These are phyloP conservation scores for Lordiphosa mommai DNA, from an alignment of 1,140 invertebrate species.

Conservation along the genomic window DNA sequence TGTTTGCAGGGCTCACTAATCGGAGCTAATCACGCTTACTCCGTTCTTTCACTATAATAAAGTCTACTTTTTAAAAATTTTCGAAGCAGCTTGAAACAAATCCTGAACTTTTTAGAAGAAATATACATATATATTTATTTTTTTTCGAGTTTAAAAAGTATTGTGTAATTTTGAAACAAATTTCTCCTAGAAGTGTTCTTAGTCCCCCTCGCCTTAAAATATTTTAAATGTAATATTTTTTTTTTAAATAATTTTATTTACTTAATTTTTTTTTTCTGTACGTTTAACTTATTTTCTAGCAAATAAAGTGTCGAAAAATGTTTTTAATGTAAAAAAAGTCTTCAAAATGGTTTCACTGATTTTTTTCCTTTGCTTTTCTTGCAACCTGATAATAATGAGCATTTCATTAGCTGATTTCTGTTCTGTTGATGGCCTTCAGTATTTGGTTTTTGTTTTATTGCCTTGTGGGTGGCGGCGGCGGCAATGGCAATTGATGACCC, in stretches of 20 bases:
- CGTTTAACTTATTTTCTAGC: conserved; percentile 63
- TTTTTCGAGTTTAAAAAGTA: too few relatives aligned
- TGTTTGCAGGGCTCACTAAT: too few relatives aligned
- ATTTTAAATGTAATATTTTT: conserved; percentile 19
- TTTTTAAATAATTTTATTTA: conserved; percentile 23
- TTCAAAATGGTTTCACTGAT: conserved; percentile 5
- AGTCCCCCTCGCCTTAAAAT: too few relatives aligned
- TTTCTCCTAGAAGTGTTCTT: too few relatives aligned
- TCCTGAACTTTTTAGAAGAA: too few relatives aligned
- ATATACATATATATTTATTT: too few relatives aligned
- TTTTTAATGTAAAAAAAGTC: conserved; percentile 12
- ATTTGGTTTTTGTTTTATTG: conserved; percentile 19
- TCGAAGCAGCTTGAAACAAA: too few relatives aligned
- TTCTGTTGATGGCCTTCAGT: neutral
- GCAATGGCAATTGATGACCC: conserved; percentile 15
- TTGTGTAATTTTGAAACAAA: too few relatives aligned
- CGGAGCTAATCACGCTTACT: too few relatives aligned
- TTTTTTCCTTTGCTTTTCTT: conserved; percentile 12
- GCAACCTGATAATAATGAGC: neutral
- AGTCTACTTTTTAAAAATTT: too few relatives aligned
- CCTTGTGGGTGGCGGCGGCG: conserved; percentile 15
- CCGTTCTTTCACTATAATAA: too few relatives aligned
- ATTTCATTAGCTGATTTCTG: neutral
- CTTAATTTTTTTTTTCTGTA: conserved; percentile 28
- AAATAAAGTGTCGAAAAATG: conserved; percentile 69